phyloP scores from a whole-genome alignment of 2,113 vertebrate species.

The Pao palembangensis region DNA sequence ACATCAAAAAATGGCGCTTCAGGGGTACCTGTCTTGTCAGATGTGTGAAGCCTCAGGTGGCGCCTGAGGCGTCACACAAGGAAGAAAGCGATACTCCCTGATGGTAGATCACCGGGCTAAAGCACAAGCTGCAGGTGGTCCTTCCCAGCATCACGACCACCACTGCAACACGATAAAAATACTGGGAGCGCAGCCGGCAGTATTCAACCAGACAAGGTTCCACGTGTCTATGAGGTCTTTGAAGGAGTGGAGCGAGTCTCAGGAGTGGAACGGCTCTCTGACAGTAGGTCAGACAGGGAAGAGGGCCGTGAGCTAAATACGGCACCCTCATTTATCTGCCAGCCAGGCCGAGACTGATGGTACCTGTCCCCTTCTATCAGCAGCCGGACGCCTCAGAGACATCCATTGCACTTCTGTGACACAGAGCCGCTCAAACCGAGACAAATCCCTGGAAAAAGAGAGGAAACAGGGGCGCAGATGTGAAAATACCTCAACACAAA shows the following conservation, averaged over 20 bases:
- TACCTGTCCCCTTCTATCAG: slow-evolving; percentile 46
- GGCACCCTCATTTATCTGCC: slow-evolving; percentile 57
- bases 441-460: slow-evolving; percentile 1
- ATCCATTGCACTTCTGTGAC: slow-evolving; percentile 30
- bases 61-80: too few species aligned
- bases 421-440: slow-evolving; percentile 12
- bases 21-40: too few species aligned
- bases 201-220: slow-evolving; percentile 1
- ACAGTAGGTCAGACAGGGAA: slow-evolving; percentile 48
- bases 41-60: too few species aligned
- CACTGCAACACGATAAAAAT: not conserved
- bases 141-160: too few species aligned
- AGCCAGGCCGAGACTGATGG: slow-evolving; percentile 55
- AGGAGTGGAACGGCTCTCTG: slow-evolving; percentile 12
- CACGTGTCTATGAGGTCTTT: not conserved
- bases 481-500: not conserved
- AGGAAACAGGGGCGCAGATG: slow-evolving; percentile 6
- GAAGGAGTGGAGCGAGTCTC: slow-evolving; percentile 1
- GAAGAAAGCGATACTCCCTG: too few species aligned
- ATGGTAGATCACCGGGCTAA: too few species aligned
- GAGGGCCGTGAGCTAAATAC: slow-evolving; percentile 51
- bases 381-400: slow-evolving; percentile 34
- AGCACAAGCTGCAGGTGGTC: too few species aligned
- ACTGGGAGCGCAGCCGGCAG: too few species aligned
- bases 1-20: too few species aligned